Base-by-base conservation (phyloP, 2,113 vertebrate genomes). In the Potamarius usumacintae region DNA sequence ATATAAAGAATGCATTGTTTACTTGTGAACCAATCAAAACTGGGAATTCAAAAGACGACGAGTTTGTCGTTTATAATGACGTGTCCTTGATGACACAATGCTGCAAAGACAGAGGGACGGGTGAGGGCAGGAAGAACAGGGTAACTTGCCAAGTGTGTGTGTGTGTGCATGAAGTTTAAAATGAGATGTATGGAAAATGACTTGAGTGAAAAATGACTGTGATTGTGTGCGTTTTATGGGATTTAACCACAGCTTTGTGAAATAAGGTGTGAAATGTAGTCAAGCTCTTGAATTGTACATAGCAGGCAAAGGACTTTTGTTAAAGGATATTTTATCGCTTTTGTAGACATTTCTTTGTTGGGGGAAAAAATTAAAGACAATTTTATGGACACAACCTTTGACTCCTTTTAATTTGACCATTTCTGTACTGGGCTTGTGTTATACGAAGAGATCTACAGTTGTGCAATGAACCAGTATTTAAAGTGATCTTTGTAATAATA, bases 321-420 rank as follows among this genome's bases (percentile, higher is more conserved):
- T 97, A 97, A 98, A 97, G 96, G 97, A 96, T 97, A 97, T 98
- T 98, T 97, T 98, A 98, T 95, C 94, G 96, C 97, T 97, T 99
- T 98, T 99, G 96, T 98, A 98, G 97, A 89, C 91, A 94, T 95
- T 97, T 98, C 96, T 97, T 97, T 96, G 94, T 96, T 95, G 95
- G 95, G 94, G 96, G 93, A 92, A 96, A 95, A 91, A 96, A 97
- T 95, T 95, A 94, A 97, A 97, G 95, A 89, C 95, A 95, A 96
- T 96, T 96, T 96, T 96, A 96, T 96, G 94, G 93, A 94, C 94
- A 91, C 90, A 96, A 93, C 95, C 92, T 94, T 95, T 93, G 93
- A 94, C 86, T 96, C 89, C 88, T 90, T 92, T 67, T 67, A 42
- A 42, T 72, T 72, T 20, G 7, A 71, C 7, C 15, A 34, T 53